phyloP scores from a whole-genome alignment of 2,797 vertebrate species.

The Tarsius wallacei region DNA sequence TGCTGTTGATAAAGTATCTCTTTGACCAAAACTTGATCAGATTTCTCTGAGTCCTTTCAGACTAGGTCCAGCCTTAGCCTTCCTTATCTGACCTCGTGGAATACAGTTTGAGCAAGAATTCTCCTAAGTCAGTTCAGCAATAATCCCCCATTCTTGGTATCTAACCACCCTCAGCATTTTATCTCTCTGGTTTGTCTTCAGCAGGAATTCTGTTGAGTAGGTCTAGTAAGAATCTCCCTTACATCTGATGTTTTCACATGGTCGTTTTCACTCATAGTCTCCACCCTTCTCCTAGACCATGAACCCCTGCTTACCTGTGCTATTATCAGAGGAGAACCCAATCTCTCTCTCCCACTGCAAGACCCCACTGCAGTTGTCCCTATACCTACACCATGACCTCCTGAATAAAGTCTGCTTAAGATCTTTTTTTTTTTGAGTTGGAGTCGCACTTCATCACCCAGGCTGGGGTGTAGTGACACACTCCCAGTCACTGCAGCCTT shows the following conservation, averaged over 20 bases:
- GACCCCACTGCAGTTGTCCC: neutral
- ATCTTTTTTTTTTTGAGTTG: too few relatives aligned
- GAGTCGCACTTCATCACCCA: too few relatives aligned
- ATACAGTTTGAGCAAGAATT: neutral
- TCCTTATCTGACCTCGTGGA: neutral
- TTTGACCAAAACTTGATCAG: neutral
- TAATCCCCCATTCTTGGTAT: neutral
- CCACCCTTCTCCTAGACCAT: neutral
- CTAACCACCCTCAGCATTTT: neutral
- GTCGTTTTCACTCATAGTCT: neutral
- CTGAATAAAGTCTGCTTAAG: neutral
- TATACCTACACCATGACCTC: neutral
- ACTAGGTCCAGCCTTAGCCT: neutral
- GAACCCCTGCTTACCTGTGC: neutral
- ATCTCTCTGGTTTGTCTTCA: neutral
- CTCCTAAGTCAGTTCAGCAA: neutral
- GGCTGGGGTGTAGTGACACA: too few relatives aligned
- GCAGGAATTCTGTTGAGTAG: too few relatives aligned
- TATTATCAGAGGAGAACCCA: neutral
- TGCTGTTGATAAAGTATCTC: neutral
- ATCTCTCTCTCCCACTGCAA: neutral
- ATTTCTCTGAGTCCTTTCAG: neutral
- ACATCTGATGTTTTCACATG: neutral
- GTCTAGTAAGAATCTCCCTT: neutral
- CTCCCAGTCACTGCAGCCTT: too few relatives aligned